Conservation (phyloP, 2,113 vertebrate species). For the Oncorhynchus clarkii region DNA sequence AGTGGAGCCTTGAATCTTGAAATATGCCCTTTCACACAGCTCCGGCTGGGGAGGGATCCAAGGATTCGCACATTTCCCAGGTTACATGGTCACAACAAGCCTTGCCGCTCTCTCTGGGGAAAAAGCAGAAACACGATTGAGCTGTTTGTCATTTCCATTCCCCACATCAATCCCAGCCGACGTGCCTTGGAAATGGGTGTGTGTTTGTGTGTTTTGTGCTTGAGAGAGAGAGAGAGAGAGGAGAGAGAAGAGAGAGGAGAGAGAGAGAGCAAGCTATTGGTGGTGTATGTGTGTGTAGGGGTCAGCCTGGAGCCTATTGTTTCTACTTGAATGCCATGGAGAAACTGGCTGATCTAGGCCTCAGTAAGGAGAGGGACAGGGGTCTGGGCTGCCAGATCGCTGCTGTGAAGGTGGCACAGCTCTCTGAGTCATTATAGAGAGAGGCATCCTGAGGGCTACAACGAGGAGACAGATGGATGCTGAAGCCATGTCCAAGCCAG, state of each 20-base stretch:
- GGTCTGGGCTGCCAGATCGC: background rate
- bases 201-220: conserved; percentile 8
- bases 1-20: conserved; percentile 30
- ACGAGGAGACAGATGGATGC: background rate
- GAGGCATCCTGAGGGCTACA: background rate
- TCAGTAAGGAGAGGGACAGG: background rate
- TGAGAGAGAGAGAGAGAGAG: background rate
- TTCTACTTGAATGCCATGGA: conserved; percentile 3
- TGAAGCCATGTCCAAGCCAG: background rate
- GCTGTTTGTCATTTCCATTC: conserved; percentile 26
- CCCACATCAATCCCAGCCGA: conserved; percentile 8
- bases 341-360: conserved; percentile 11
- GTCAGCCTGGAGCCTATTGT: conserved; percentile 1
- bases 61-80: conserved; percentile 29
- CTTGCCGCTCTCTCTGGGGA: conserved; percentile 9
- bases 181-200: conserved; percentile 10
- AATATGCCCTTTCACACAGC: conserved; percentile 33
- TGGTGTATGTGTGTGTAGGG: background rate
- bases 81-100: conserved; percentile 25
- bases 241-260: background rate
- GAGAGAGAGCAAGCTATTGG: background rate
- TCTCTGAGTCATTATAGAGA: conserved; percentile 9
- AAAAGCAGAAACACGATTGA: background rate
- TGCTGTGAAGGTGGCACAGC: background rate
- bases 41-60: conserved; percentile 13